Evolutionary conservation across 2,113 vertebrate species (phyloP), one percentile per base, ranked within the genome.

Genomic region (Coturnix japonica): DNA sequence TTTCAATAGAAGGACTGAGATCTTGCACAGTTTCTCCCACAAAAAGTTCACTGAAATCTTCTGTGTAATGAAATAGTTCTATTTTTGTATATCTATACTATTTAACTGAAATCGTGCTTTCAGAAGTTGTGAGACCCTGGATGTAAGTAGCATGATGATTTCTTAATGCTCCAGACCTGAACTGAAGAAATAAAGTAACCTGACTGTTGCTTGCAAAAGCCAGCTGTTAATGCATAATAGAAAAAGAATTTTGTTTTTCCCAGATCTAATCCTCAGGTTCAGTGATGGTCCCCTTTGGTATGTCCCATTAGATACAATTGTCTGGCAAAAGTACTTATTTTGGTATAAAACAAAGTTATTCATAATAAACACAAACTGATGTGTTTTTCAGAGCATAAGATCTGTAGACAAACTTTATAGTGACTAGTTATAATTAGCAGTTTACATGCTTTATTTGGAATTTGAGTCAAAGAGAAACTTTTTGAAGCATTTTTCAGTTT

Each of bases 201-300:
- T 95, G 93, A 96, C 63, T 85, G 41, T 86, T 93, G 79, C 63
- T 96, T 96, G 92, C 74, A 84, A 89, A 95, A 95, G 35, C 54
- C 96, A 96, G 91, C 92, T 96, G 95, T 94, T 96, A 90, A 70
- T 94, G 94, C 94, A 96, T 96, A 97, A 97, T 87, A 93, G 85
- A 94, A 93, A 96, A 97, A 97, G 74, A 97, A 96, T 97, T 97
- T 96, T 96, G 90, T 96, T 96, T 95, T 97, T 95, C 87, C 93
- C 95, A 95, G 73, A 87, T 81, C 94, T 97, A 84, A 85, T 92
- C 81, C 90, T 96, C 94, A 96, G 86, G 83, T 96, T 96, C 90
- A 77, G 76, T 88, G 93, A 90, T 94, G 94, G 92, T 85, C 90
- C 81, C 87, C 89, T 97, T 74, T 85, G 91, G 89, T 82, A 95